Evolutionary conservation across 2,888 invertebrate species (phyloP).

Genomic region (Drosophila mayaguana): DNA sequence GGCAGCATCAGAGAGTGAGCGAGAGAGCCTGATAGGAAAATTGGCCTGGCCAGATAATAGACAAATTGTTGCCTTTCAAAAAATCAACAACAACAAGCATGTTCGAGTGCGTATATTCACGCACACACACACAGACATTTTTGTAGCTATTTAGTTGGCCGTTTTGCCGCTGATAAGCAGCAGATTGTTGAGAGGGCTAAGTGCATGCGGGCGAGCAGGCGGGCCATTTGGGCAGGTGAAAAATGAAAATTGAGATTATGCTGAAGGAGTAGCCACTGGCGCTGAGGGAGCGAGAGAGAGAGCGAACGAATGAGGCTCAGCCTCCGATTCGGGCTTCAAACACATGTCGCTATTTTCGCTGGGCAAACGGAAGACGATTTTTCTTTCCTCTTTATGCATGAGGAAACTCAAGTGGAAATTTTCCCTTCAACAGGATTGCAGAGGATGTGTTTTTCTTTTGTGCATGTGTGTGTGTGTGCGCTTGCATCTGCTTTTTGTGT

Average conservation of each 20-base stretch:
- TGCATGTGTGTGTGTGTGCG: constrained; percentile 26
- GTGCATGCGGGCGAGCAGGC: constrained; percentile 65
- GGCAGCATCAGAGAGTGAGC: constrained; percentile 39
- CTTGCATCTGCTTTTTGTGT: constrained; percentile 57
- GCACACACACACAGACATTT: constrained; percentile 8
- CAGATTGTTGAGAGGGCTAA: constrained; percentile 43
- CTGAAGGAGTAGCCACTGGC: constrained; percentile 34
- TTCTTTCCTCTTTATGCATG: constrained; percentile 61
- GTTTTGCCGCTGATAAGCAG: constrained; percentile 71
- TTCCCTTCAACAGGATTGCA: constrained; percentile 29
- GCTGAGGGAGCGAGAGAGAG: background rate
- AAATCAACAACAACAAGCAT: constrained; percentile 21
- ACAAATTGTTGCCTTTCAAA: constrained; percentile 65
- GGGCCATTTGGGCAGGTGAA: constrained; percentile 71
- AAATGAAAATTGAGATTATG: constrained; percentile 78
- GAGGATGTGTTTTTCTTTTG: constrained; percentile 47
- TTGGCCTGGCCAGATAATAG: constrained; percentile 69
- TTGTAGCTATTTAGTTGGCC: constrained; percentile 57
- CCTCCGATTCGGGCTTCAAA: constrained; percentile 55
- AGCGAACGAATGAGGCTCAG: background rate
- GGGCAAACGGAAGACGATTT: constrained; percentile 65
- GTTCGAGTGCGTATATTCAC: constrained; percentile 2
- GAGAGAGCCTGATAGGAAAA: constrained; percentile 33
- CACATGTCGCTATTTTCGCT: constrained; percentile 65
- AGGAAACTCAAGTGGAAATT: constrained; percentile 75